Base-by-base conservation (phyloP, 2,888 invertebrate genomes). In the Allolobophora icterica region DNA sequence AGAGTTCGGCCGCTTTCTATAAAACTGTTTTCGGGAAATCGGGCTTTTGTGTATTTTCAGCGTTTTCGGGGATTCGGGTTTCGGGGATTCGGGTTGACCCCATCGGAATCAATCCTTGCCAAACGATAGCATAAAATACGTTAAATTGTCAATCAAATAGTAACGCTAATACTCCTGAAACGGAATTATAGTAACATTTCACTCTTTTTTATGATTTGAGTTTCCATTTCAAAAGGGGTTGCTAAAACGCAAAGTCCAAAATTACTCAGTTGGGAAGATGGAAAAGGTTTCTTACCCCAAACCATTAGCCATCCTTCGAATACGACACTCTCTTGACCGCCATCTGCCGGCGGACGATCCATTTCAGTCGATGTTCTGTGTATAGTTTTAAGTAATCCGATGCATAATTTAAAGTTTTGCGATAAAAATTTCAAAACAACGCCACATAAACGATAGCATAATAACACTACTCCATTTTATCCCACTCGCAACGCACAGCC, bases 381-480 rank as follows among this genome's bases (percentile, higher is more conserved):
- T 13, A 71, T n/a, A 71, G 71, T 71, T 71, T n/a, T 71, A 71
- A 71, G 71, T 71, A 71, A 71, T 71, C 71, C 71, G 71, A 71
- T 71, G n/a, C 71, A 71, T 71, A 30, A 71, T 71, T 71, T 71
- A 71, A 58, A 71, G 71, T 71, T 30, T 71, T 71, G 71, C 71
- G 71, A 71, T 71, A 71, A n/a, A 8, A 71, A 71, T 71, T 71
- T n/a, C 71, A 71, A 71, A 71, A 71, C 71, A 71, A 71, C 58
- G 58, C 58, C 58, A 58, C 30, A n/a, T 30, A n/a, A 71, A 71
- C 71, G 71, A 71, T 71, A 71, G n/a, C n/a, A 71, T 13, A 71
- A 71, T n/a, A 71, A 71, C 30, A 71, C 71, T 71, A 71, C 71
- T 71, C 71, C 71, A 71, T 71, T n/a, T 71, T 71, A n/a, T 71